A percentile compares a stretch with the other conserved stretches of the same genome.
phyloP scores from a whole-genome alignment of 2,888 invertebrate species.

The Cyclophora albipunctata region DNA sequence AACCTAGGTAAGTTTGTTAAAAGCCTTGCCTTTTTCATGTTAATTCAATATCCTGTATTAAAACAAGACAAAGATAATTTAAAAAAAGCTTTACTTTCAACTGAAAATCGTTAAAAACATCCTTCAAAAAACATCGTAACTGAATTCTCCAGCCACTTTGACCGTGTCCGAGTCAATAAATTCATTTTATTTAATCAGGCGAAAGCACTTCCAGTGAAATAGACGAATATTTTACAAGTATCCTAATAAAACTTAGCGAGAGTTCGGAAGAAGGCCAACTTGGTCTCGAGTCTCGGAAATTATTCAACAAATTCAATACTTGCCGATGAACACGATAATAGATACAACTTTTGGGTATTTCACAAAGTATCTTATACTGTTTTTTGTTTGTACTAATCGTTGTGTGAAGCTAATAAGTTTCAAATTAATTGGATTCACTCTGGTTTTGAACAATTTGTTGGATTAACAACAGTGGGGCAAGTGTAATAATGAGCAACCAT shows the following conservation, averaged over 20 bases:
- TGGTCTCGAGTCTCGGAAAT: constrained; percentile 41
- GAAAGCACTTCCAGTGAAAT: constrained; percentile 61
- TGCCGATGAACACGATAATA: constrained; percentile 16
- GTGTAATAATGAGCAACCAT: too few species aligned
- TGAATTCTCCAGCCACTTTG: constrained; percentile 34
- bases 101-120: constrained; percentile 3
- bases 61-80: too few species aligned
- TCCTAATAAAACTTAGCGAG: constrained; percentile 69
- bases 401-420: too few species aligned
- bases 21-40: too few species aligned
- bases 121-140: constrained; percentile 11
- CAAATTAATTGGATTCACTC: too few species aligned
- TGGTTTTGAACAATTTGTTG: too few species aligned
- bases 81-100: too few species aligned
- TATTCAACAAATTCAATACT: constrained; percentile 59
- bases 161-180: constrained; percentile 58
- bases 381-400: too few species aligned
- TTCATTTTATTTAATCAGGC: constrained; percentile 72
- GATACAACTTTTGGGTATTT: constrained; percentile 10
- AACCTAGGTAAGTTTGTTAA: too few species aligned
- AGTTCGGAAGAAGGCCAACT: constrained; percentile 50
- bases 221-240: constrained; percentile 72
- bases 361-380: too few species aligned
- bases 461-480: too few species aligned
- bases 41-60: too few species aligned